Base-by-base conservation (phyloP, 1,140 invertebrate genomes). In the Teleopsis dalmanni region DNA sequence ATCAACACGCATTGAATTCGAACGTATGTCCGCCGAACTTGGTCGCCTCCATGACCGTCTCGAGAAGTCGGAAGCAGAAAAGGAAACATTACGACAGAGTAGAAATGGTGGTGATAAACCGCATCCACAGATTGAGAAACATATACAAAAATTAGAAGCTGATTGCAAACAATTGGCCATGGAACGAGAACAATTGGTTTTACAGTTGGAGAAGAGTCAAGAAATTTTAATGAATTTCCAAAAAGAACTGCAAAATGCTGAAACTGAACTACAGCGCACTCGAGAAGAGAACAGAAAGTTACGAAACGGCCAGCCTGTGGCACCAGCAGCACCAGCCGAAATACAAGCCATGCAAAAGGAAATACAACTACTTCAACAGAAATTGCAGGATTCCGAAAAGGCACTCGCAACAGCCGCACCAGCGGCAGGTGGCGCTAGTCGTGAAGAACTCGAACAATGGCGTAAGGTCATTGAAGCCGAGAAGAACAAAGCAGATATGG, bases 151-250 rank as follows among this genome's bases (percentile, higher is more conserved):
- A 65, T 75, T 90, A 50, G 89, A 92, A 63, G 77, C 78, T 1
- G 89, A 93, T 52, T 80, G 86, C 51, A 91, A 89, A 59, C 87
- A 92, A 65, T 59, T 93, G 57, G 84, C 85, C 27, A 79, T 85
- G 31, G 89, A 93, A 70, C 72, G 89, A 11, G 89, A 93, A 65
- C 88, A 93, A 67, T 70, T 93, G 47, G 88, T 93, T 1, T 81
- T 85, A 41, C 90, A 93, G 66, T 63, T 94, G 58, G 89, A 94
- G 68, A 93, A 94, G 70, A 90, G 87, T 6, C 89, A 93, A 67
- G 89, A 92, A 59, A 91, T 94, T 80, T 70, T 94, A 33, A 84
- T 92, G 71, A 90, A 90, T 70, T 92, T 93, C 83, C 90, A 92
- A 69, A 83, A 90, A 60, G 88, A 93, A 61, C 62, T 93, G 44